A percentile compares a stretch with the other conserved stretches of the same genome.
phyloP scores from a whole-genome alignment of 2,113 vertebrate species.

The Aleadryas rufinucha region DNA sequence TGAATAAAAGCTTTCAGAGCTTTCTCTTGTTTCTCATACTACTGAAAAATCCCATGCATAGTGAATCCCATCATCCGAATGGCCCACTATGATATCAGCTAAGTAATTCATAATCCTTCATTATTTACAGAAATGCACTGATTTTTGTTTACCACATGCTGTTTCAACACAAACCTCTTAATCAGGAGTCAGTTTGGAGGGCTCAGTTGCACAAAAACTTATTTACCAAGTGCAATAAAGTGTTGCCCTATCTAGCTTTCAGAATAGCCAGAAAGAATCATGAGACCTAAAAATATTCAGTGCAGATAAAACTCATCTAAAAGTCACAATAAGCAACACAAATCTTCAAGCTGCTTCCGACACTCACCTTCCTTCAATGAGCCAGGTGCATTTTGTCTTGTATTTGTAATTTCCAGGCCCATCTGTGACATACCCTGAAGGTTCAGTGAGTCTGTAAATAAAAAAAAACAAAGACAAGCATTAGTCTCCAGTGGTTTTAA shows the following conservation, averaged over 20 bases:
- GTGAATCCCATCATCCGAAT: background rate
- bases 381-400: constrained; percentile 99
- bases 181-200: background rate
- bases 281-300: background rate
- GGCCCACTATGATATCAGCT: accelerated
- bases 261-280: background rate
- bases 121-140: background rate
- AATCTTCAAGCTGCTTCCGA: background rate
- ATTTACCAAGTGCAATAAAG: background rate
- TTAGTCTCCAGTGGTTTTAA: background rate
- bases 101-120: background rate
- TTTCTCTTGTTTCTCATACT: background rate
- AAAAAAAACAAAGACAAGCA: background rate
- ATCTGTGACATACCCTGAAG: constrained; percentile 89
- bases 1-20: background rate
- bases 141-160: background rate
- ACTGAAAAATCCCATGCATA: accelerated
- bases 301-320: background rate
- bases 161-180: background rate
- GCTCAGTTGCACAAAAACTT: background rate
- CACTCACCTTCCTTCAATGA: constrained; percentile 94
- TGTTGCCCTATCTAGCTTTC: background rate
- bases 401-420: constrained; percentile 98
- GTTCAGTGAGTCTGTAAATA: constrained; percentile 83
- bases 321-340: background rate